A percentile compares a stretch with the other conserved stretches of the same genome.
These are phyloP conservation scores for Drosophila conformis DNA, from an alignment of 2,888 invertebrate species.

Conservation along the genomic window DNA sequence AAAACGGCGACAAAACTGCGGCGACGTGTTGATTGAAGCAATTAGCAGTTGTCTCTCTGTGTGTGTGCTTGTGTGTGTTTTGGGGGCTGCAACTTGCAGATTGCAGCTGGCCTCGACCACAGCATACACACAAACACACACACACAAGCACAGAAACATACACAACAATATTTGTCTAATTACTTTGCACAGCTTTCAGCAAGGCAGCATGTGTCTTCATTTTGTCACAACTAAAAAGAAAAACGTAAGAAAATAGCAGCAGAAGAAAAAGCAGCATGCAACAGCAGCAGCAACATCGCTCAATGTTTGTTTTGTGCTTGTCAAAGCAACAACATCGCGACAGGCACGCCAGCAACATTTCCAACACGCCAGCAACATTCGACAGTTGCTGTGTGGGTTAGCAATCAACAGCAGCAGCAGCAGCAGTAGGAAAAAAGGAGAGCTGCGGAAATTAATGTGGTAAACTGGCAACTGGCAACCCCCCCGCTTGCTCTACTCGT, in stretches of 20 bases:
- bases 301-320: constrained; percentile 73
- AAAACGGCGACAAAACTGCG: constrained; percentile 57
- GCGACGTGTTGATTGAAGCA: constrained; percentile 82
- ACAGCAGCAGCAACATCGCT: constrained; percentile 39
- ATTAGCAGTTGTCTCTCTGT: constrained; percentile 73
- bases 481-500: background rate
- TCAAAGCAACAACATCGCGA: constrained; percentile 58
- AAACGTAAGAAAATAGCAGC: background rate
- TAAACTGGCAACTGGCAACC: constrained; percentile 59
- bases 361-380: constrained; percentile 49
- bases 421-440: constrained; percentile 17
- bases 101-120: constrained; percentile 55
- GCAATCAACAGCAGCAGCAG: constrained; percentile 46
- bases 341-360: constrained; percentile 58
- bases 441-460: constrained; percentile 78
- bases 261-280: constrained; percentile 10
- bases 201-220: constrained; percentile 81
- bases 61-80: constrained; percentile 13
- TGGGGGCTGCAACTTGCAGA: constrained; percentile 33
- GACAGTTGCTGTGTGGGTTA: constrained; percentile 33
- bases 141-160: background rate
- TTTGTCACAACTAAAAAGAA: constrained; percentile 64
- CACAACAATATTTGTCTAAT: constrained; percentile 79
- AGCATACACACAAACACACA: constrained; percentile 14
- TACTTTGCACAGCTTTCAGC: constrained; percentile 83